Evolutionary conservation across 2,797 vertebrate species (phyloP).

Genomic region (Cynopterus sphinx): DNA sequence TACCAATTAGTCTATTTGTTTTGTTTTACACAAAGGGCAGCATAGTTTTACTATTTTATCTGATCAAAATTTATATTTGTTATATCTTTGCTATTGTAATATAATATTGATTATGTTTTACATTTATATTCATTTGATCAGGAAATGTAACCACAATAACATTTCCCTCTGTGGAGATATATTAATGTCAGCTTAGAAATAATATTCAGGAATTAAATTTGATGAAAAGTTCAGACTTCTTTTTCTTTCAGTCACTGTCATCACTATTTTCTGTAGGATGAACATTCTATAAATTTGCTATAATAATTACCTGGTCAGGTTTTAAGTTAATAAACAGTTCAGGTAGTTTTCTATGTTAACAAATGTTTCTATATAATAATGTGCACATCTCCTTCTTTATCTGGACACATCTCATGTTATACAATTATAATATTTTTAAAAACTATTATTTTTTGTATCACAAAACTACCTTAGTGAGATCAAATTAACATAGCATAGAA

Average conservation of each 20-base stretch:
- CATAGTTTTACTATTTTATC: background rate
- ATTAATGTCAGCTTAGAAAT: background rate
- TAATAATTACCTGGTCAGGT: background rate
- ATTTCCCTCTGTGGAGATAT: background rate
- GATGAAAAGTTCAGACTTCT: background rate
- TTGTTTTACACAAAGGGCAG: background rate
- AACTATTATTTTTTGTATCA: conserved; percentile 3
- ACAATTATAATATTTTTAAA: background rate
- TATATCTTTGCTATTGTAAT: background rate
- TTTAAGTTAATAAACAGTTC: conserved; percentile 1
- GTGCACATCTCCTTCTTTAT: background rate
- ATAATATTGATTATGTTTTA: background rate
- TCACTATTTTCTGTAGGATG: background rate
- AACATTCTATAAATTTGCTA: background rate
- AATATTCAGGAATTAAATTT: conserved; percentile 13
- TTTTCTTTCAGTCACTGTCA: background rate
- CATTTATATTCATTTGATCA: conserved; percentile 27
- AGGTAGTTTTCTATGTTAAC: background rate
- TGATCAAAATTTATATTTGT: background rate
- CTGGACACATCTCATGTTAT: background rate
- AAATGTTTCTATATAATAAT: background rate
- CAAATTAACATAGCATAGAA: background rate
- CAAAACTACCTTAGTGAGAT: background rate
- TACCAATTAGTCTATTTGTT: background rate
- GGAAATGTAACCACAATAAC: background rate